These are phyloP conservation scores for Agriotes lineatus DNA, from an alignment of 2,888 invertebrate genomes.

Conservation along the genomic window DNA sequence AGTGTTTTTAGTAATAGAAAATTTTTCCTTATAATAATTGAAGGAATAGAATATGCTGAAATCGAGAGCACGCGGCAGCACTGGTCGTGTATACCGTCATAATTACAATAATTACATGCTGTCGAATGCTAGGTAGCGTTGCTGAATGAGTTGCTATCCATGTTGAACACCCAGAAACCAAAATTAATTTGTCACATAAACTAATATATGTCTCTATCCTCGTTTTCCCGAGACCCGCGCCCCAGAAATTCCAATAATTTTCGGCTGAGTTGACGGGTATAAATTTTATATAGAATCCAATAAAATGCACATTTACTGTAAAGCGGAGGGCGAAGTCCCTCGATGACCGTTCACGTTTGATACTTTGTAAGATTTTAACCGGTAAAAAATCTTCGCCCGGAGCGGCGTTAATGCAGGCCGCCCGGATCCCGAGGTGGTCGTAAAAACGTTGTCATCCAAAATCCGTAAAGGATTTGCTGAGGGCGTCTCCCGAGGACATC, in stretches of 20 bases:
- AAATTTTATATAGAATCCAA: conserved; percentile 57
- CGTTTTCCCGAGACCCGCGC: background rate
- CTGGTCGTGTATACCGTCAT: no score
- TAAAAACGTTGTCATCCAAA: conserved; percentile 63
- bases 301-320: conserved; percentile 57
- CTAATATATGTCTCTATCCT: background rate
- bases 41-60: no score
- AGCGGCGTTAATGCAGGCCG: conserved; percentile 56
- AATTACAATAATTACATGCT: no score
- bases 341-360: conserved; percentile 57
- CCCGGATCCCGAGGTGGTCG: conserved; percentile 58
- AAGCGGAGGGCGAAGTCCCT: conserved; percentile 52
- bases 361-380: conserved; percentile 53
- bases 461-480: conserved; percentile 61
- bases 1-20: no score
- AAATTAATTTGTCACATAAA: background rate
- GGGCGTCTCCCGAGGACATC: conserved; percentile 58
- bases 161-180: no score
- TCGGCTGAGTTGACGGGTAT: conserved; percentile 47
- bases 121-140: no score
- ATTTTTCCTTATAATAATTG: no score
- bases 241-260: conserved; percentile 37
- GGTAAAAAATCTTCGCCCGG: conserved; percentile 50
- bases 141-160: no score
- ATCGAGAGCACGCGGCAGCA: no score